Percentiles rank a stretch among this genome's conserved stretches.
These are phyloP conservation scores for Aspidapion aeneum DNA, from an alignment of 2,888 invertebrate genomes.

Conservation along the genomic window DNA sequence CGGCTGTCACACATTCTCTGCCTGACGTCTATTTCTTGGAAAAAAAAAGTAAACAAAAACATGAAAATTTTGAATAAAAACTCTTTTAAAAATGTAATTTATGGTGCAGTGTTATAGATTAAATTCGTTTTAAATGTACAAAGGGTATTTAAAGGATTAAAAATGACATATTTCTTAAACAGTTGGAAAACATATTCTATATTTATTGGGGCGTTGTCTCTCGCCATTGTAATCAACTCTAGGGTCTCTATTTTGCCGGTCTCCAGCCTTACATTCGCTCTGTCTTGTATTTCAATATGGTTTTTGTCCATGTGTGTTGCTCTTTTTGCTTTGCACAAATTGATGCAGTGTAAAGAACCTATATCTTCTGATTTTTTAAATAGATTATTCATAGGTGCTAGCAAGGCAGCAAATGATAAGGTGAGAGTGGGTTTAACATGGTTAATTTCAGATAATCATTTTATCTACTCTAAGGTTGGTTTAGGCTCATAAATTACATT, in stretches of 20 bases:
- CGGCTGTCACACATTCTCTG: background rate
- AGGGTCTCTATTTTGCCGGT: slow-evolving; percentile 28
- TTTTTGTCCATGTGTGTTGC: slow-evolving; percentile 50
- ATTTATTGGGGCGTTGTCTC: slow-evolving; percentile 8
- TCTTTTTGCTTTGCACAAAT: slow-evolving; percentile 53
- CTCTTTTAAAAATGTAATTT: background rate
- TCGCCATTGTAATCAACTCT: slow-evolving; percentile 24
- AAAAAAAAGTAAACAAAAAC: background rate
- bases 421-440: too few species aligned
- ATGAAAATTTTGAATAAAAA: background rate
- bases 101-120: background rate
- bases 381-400: slow-evolving; percentile 17
- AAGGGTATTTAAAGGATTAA: background rate
- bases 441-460: too few species aligned
- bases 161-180: background rate
- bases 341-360: slow-evolving; percentile 54
- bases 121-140: background rate
- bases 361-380: slow-evolving; percentile 45
- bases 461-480: too few species aligned
- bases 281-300: slow-evolving; percentile 48
- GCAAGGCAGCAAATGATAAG: too few species aligned
- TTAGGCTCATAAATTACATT: too few species aligned
- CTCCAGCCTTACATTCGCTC: slow-evolving; percentile 26
- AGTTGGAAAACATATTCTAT: background rate
- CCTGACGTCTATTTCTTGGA: background rate